phyloP scores from a whole-genome alignment of 2,797 vertebrate genomes.

The Columba guinea region DNA sequence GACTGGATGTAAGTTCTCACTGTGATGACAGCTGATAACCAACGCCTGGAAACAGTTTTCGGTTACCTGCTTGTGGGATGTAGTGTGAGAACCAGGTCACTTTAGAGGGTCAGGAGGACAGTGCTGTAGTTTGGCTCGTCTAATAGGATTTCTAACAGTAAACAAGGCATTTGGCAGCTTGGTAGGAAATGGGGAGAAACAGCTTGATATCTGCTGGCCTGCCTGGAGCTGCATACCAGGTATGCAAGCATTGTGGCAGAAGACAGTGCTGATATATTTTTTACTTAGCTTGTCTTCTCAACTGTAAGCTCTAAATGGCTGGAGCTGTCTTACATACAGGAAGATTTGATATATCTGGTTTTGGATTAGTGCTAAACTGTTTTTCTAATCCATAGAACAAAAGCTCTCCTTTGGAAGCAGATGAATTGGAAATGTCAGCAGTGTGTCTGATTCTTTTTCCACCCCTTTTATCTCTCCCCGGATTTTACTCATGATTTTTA shows the following conservation, averaged over 20 bases:
- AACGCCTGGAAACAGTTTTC: not conserved
- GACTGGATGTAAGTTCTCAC: constrained; percentile 88
- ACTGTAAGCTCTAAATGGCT: not conserved
- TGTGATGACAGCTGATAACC: not conserved
- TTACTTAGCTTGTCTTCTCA: not conserved
- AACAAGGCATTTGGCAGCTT: not conserved
- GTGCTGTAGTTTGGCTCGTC: not conserved
- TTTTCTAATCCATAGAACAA: not conserved
- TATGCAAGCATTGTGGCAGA: not conserved
- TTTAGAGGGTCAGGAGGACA: not conserved
- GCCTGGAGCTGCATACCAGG: not conserved
- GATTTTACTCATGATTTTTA: not conserved
- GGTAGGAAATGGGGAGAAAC: not conserved
- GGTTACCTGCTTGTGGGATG: not conserved
- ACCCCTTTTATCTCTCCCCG: not conserved
- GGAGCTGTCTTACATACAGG: not conserved
- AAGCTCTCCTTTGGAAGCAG: not conserved
- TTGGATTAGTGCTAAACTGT: not conserved
- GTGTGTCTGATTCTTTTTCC: not conserved
- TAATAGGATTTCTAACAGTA: not conserved
- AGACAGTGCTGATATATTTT: not conserved
- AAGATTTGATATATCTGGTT: not conserved
- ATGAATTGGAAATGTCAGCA: not conserved
- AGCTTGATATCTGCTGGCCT: not conserved
- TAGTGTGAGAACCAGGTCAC: not conserved